Base-by-base conservation (phyloP, 2,113 vertebrate genomes). In the Butorides virescens region DNA sequence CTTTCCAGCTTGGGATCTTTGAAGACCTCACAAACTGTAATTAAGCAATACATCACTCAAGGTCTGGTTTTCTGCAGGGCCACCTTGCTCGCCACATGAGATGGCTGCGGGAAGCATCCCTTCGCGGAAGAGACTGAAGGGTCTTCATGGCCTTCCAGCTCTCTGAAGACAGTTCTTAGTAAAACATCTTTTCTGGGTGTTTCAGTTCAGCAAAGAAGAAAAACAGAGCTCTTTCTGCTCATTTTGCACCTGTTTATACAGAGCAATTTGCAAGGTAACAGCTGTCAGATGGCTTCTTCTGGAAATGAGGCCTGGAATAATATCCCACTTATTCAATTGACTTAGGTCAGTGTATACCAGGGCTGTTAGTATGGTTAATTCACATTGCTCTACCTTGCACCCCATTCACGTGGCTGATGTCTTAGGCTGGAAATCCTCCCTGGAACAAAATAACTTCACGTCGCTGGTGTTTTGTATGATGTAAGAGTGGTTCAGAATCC, bases 301-400 rank as follows among this genome's bases (percentile, higher is more conserved):
- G 76, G 80, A 95, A 94, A 92, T 85, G 66, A 92, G 80, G 46
- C 81, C 63, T 88, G 87, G 71, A 88, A 95, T 93, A 93, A 90
- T 27, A 47, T 74, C 26, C 9, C 71, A 83, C 59, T 95, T 92
- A 86, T 19, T 90, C 88, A 76, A 50, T 83, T 86, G 78, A 21
- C 74, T 90, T 11, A 76, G 95, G 88, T 96, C 92, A 95, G 70
- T 2, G 25, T 79, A 11, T 15, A 26, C 9, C 81, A 88, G 81
- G 29, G 53, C 68, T 92, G 61, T 84, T n/a, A 53, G 52, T 11
- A 1, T 9, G 61, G 78, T 27, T 86, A 23, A 74, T 73, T 70
- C 67, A 19, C 42, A 2, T 7, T 0, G 2, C 50, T 65, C 23
- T 7, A 4, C 65, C 70, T 87, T 30, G 62, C 26, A 27, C 55